These are phyloP conservation scores for Ryuthela nishihirai DNA, from an alignment of 2,888 invertebrate genomes.

Conservation along the genomic window DNA sequence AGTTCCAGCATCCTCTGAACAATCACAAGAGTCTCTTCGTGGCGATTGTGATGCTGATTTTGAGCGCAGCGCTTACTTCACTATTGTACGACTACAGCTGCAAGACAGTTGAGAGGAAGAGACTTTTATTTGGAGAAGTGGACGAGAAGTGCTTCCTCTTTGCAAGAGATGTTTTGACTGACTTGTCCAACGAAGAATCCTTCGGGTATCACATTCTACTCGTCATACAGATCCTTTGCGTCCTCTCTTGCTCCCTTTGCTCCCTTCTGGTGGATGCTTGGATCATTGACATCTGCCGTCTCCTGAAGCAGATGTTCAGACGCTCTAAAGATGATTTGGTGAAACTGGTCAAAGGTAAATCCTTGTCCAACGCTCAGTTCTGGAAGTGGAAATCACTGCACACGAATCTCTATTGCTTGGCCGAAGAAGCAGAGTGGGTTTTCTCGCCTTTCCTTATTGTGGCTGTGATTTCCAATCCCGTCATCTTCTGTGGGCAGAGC, in stretches of 20 bases:
- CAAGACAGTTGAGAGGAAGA: no score
- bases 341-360: neutral
- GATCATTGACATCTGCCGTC: neutral
- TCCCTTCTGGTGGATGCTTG: neutral
- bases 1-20: no score
- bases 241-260: neutral
- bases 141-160: no score
- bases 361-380: neutral
- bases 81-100: no score
- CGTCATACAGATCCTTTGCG: neutral
- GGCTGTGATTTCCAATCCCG: neutral
- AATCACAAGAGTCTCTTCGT: no score
- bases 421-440: neutral
- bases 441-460: neutral
- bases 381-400: neutral
- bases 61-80: no score
- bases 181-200: no score
- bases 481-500: neutral
- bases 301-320: neutral
- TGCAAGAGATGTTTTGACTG: no score
- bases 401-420: neutral
- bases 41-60: no score
- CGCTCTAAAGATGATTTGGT: constrained; percentile 1
- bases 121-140: no score
- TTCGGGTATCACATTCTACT: no score